A percentile compares a stretch with the other conserved stretches of the same genome.
Conservation (phyloP, 2,797 vertebrate genomes). For the Neoniphon sammara region DNA sequence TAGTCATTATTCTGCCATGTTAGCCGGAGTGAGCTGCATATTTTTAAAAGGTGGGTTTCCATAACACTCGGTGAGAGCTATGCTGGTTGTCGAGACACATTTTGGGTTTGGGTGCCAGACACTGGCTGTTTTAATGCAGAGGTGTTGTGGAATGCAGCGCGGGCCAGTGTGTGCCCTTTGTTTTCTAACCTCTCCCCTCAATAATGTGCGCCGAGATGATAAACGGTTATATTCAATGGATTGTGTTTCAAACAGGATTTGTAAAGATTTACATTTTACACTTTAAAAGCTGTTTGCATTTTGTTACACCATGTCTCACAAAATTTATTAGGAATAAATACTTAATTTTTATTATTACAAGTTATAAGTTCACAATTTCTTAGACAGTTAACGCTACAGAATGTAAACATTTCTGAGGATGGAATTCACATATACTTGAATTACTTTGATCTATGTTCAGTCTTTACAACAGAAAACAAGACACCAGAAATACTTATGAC, state of each 20-base stretch:
- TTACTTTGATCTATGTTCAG: too few relatives aligned
- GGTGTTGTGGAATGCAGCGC: constrained; percentile 54
- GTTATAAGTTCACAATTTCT: too few relatives aligned
- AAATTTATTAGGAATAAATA: too few relatives aligned
- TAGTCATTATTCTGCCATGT: constrained; percentile 76
- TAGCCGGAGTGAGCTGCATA: constrained; percentile 72
- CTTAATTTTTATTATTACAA: too few relatives aligned
- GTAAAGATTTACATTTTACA: neutral
- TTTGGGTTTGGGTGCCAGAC: constrained; percentile 66
- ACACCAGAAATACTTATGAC: too few relatives aligned
- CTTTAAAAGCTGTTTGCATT: neutral
- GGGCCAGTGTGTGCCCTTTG: constrained; percentile 46
- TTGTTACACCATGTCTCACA: too few relatives aligned
- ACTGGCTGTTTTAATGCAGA: constrained; percentile 65
- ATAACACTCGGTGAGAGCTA: constrained; percentile 75
- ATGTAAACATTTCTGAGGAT: too few relatives aligned
- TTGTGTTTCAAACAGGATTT: constrained; percentile 14
- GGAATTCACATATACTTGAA: too few relatives aligned
- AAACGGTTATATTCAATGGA: constrained; percentile 48
- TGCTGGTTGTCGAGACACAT: constrained; percentile 66
- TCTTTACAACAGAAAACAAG: too few relatives aligned
- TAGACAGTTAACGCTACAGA: too few relatives aligned
- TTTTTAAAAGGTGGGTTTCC: constrained; percentile 80
- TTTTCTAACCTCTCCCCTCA: constrained; percentile 55
- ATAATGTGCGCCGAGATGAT: constrained; percentile 40